A percentile compares a stretch with the other conserved stretches of the same genome.
phyloP scores from a whole-genome alignment of 2,113 vertebrate genomes.

The Lasiurus cinereus region DNA sequence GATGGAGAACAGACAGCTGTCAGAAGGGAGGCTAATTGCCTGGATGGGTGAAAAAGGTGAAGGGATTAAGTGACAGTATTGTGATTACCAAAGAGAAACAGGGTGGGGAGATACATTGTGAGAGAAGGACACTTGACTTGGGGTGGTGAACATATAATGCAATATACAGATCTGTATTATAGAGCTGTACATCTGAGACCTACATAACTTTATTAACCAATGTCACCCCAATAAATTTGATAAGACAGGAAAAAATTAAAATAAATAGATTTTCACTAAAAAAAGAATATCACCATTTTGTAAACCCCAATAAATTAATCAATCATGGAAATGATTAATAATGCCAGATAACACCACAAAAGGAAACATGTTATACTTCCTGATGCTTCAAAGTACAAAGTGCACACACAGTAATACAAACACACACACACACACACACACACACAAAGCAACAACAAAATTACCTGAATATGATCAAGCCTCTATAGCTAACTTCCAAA shows the following conservation, averaged over 20 bases:
- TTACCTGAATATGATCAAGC: not conserved
- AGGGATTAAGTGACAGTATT: not conserved
- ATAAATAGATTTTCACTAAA: not conserved
- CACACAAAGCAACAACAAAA: not conserved
- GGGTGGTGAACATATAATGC: not conserved
- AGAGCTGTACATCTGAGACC: not conserved
- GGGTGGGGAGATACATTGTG: not conserved
- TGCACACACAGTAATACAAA: not conserved
- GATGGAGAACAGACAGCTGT: not conserved
- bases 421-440: not conserved
- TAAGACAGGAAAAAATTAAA: not conserved
- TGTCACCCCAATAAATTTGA: not conserved
- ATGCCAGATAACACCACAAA: not conserved
- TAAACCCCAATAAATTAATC: not conserved
- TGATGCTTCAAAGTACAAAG: not conserved
- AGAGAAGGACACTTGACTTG: not conserved
- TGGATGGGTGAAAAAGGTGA: not conserved
- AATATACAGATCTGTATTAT: not conserved
- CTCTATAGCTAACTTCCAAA: not conserved
- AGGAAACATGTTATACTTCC: not conserved
- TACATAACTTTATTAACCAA: not conserved
- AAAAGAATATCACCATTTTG: slow-evolving; percentile 7
- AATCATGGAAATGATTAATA: not conserved
- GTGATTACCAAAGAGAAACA: not conserved
- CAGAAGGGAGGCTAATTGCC: not conserved